These are phyloP conservation scores for Mormyrus lacerda DNA, from an alignment of 2,113 vertebrate species.

Conservation along the genomic window DNA sequence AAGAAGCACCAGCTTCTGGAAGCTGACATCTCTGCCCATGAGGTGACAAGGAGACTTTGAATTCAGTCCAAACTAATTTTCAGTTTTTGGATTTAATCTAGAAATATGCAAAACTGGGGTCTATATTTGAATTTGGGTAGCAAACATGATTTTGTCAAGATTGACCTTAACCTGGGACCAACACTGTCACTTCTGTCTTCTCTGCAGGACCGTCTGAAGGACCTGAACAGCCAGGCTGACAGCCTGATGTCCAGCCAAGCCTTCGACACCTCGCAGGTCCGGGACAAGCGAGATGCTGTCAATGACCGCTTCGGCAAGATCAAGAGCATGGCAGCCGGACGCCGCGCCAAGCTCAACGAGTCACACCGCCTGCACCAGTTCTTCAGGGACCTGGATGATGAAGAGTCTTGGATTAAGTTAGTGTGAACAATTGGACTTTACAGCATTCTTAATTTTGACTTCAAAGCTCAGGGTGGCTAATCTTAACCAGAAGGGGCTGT, in stretches of 20 bases:
- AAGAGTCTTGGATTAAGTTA: constrained; percentile 98
- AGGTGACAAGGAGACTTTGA: constrained; percentile 57
- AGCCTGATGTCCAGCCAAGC: constrained; percentile 92
- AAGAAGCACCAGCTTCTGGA: constrained; percentile 97
- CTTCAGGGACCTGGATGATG: constrained; percentile 95
- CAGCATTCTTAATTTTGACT: no score
- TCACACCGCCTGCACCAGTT: constrained; percentile 97
- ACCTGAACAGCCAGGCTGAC: constrained; percentile 93
- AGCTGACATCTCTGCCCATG: constrained; percentile 94
- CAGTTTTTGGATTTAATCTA: neutral
- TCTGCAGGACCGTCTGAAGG: constrained; percentile 86
- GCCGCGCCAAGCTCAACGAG: constrained; percentile 81
- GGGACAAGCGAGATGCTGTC: constrained; percentile 86
- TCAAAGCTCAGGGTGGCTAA: neutral
- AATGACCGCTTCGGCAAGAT: constrained; percentile 85
- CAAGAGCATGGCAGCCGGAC: constrained; percentile 78
- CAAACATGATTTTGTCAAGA: neutral
- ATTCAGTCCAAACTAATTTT: neutral
- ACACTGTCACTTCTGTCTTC: neutral
- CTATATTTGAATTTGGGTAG: neutral
- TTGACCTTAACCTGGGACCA: neutral
- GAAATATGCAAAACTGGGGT: neutral
- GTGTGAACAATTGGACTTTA: constrained; percentile 28
- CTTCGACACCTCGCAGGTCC: constrained; percentile 89
- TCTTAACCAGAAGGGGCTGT: neutral